These are phyloP conservation scores for Conopomorpha cramerella DNA, from an alignment of 1,140 invertebrate genomes.

Conservation along the genomic window DNA sequence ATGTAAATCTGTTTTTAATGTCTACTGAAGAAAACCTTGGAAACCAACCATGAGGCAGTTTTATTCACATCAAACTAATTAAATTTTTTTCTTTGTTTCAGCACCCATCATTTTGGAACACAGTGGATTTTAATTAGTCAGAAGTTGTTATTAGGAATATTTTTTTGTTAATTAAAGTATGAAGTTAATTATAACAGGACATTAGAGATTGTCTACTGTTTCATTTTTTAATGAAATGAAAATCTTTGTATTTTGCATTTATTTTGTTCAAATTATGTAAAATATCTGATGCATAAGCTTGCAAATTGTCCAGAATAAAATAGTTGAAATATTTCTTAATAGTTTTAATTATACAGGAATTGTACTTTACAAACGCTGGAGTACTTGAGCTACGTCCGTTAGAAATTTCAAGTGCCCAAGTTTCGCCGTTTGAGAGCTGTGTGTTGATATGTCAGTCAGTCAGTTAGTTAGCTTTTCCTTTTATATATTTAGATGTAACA, in stretches of 20 bases:
- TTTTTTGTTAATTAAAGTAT: not conserved
- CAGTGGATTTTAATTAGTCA: constrained; percentile 12
- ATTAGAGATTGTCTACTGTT: no score
- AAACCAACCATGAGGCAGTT: no score
- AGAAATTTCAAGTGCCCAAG: no score
- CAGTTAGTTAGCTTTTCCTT: no score
- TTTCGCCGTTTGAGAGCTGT: no score
- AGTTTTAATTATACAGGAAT: not conserved
- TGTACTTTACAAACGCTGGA: not conserved
- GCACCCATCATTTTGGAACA: constrained; percentile 44
- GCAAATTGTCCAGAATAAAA: not conserved
- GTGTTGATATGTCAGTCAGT: no score
- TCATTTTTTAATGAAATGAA: not conserved
- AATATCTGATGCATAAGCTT: not conserved
- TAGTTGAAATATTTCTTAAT: not conserved
- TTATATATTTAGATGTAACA: no score
- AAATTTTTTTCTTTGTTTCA: constrained; percentile 20
- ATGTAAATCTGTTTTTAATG: no score
- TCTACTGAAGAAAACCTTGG: no score
- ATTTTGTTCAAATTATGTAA: not conserved
- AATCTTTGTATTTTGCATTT: not conserved
- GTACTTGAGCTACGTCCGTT: no score
- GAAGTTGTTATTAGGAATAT: not conserved
- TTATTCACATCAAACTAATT: no score
- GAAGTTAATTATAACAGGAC: not conserved